Evolutionary conservation across 2,797 vertebrate species (phyloP), one percentile per base, ranked within the genome.

Genomic region (Pipistrellus kuhlii): DNA sequence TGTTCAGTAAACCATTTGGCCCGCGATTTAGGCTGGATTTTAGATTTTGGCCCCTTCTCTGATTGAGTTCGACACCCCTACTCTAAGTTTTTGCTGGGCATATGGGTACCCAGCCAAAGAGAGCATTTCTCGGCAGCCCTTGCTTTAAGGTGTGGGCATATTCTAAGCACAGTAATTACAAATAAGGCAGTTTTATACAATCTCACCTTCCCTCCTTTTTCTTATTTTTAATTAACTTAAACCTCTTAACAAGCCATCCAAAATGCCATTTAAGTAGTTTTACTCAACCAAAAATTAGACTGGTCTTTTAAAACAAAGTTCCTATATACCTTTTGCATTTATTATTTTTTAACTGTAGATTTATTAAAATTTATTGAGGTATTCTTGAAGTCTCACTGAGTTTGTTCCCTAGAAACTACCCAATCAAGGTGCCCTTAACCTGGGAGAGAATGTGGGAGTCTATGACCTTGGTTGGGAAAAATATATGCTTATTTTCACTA

Each of bases 231-330:
- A 85, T 83, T 55, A 90, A 66, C 15, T 62, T 71, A 69, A 73
- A 82, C 20, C 35, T 88, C 35, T 53, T 53, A 88, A 66, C 13
- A 85, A 87, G 25, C 51, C 88, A 68, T 6, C 23, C 6, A 83
- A 76, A 5, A 32, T 46, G 38, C 14, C 27, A 62, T 78, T 88
- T 81, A 75, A 80, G n/a, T 76, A 32, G 25, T 38, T 90, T 90
- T 53, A 82, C n/a, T 82, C 38, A 72, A 83, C 27, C 10, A 83
- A 95, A 94, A 94, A 32, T 59, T 48, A 85, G 18, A 85, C n/a
- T 82, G 6, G 2, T 89, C 7, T 77, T 92, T 90, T 78, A 68
- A 15, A 76, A 88, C 51, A 76, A 57, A 35, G 1, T 93, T 87
- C 20, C 23, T 59, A 32, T 55, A 5, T 68, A 68, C 41, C 15